These are phyloP conservation scores for Stichodactyla helianthus DNA, from an alignment of 64 coral and sea anemone genomes.

Conservation along the genomic window DNA sequence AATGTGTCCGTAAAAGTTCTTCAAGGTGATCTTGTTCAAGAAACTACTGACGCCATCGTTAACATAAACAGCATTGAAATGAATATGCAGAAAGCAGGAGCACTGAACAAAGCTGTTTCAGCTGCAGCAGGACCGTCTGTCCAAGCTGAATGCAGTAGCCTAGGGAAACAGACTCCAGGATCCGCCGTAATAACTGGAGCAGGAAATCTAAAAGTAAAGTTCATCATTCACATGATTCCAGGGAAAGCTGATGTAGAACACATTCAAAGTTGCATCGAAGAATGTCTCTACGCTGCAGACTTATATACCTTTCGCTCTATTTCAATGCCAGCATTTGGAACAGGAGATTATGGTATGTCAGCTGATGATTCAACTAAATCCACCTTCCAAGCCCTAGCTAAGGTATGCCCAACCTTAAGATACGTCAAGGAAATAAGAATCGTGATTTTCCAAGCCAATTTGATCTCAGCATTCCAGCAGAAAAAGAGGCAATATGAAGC, in stretches of 20 bases:
- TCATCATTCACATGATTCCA: constrained; percentile 32
- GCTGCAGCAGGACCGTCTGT: constrained; percentile 31
- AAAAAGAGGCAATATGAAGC: no score
- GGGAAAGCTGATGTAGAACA: background rate
- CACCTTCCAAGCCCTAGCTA: constrained; percentile 21
- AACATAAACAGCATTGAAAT: constrained; percentile 56
- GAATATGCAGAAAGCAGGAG: constrained; percentile 66
- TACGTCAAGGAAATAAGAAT: constrained; percentile 18
- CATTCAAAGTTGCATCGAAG: constrained; percentile 13
- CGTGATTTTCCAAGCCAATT: background rate
- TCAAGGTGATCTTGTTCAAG: constrained; percentile 52
- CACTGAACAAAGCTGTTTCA: constrained; percentile 63
- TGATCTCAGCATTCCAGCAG: background rate
- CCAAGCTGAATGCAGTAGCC: constrained; percentile 41
- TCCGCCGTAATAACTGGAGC: constrained; percentile 57
- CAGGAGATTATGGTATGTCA: background rate
- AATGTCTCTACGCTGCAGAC: constrained; percentile 16
- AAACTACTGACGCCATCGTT: constrained; percentile 62
- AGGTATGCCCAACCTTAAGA: background rate
- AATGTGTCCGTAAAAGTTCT: constrained; percentile 11
- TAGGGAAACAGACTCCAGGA: constrained; percentile 51
- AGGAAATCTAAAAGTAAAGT: constrained; percentile 20
- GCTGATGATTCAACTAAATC: constrained; percentile 14
- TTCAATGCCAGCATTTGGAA: constrained; percentile 32
- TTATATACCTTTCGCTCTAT: background rate